Base-by-base conservation (phyloP, 2,797 vertebrate species). In the Nothura maculosa region DNA sequence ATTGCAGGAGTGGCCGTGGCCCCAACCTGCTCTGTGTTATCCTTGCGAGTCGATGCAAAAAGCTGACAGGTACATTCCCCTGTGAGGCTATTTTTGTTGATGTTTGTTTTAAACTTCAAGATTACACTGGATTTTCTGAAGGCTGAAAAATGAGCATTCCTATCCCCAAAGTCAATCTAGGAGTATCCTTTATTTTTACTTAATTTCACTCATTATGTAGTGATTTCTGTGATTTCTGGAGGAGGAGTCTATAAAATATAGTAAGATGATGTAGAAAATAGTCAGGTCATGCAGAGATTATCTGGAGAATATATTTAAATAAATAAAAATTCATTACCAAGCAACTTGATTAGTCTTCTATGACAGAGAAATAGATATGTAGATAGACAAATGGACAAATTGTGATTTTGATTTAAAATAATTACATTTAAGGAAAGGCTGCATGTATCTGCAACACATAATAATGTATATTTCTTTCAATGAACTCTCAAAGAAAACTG, bases 171-270 rank as follows among this genome's bases (percentile, higher is more conserved):
- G 85, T 81, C 87, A 84, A 1, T 81, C 34, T 85, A 76, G 90
- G 76, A 80, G 85, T 89, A 84, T 84, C 55, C 57, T 57, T 40
- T 91, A 66, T 81, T 93, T 95, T 93, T 93, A 34, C 48, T 92
- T 84, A 48, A 70, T 90, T 93, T 94, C 61, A 79, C 57, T 77
- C 68, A 74, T 94, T 72, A 76, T 69, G 66, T 83, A 67, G 70
- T 83, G 47, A 85, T 89, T 87, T 73, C 93, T 95, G 70, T 83
- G 47, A 85, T 89, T 87, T 73, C 93, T 95, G 67, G 85, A 91
- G 80, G 38, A 83, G 48, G 45, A 84, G 73, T 74, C 69, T 75
- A 57, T 90, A 87, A 94, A 93, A 96, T 85, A 86, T 1, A 76
- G 52, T 86, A 83, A 85, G 28, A 73, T n/a, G 47, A 67, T 47